These are phyloP conservation scores for Hydrozoanthus gracilis DNA, from an alignment of 92 coral and sea anemone genomes.

Conservation along the genomic window DNA sequence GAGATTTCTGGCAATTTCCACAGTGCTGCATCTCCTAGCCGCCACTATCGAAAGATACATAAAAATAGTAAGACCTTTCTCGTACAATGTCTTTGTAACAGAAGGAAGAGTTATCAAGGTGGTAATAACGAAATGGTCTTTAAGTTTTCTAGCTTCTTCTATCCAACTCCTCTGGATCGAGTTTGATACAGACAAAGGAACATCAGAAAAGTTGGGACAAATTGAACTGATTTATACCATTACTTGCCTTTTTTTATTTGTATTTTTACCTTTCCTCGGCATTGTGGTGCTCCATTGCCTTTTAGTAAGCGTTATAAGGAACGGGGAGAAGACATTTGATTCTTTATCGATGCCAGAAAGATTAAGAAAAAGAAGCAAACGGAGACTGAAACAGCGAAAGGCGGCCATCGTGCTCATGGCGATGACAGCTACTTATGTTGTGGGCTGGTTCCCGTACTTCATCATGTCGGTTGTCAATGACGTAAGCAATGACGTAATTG, in stretches of 20 bases:
- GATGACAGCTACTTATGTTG: slow-evolving; percentile 61
- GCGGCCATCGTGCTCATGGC: slow-evolving; percentile 55
- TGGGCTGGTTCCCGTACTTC: slow-evolving; percentile 84
- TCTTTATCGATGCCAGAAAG: neutral
- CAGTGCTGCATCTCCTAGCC: slow-evolving; percentile 65
- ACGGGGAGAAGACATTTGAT: neutral
- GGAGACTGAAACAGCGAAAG: slow-evolving; percentile 50
- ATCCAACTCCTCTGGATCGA: slow-evolving; percentile 56
- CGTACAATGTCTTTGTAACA: slow-evolving; percentile 55
- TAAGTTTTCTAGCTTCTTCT: slow-evolving; percentile 51
- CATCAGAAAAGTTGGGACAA: neutral
- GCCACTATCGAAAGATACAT: slow-evolving; percentile 70
- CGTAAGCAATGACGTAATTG: slow-evolving; percentile 15
- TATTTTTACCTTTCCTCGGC: slow-evolving; percentile 12
- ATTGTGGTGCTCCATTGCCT: neutral
- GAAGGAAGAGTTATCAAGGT: slow-evolving; percentile 22
- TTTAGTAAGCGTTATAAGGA: neutral
- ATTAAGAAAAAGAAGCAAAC: slow-evolving; percentile 31
- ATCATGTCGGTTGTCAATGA: slow-evolving; percentile 63
- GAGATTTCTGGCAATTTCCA: slow-evolving; percentile 74
- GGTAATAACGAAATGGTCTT: slow-evolving; percentile 44
- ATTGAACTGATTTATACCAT: slow-evolving; percentile 28
- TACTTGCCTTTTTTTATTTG: slow-evolving; percentile 25
- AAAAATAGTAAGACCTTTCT: slow-evolving; percentile 67
- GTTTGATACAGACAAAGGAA: neutral